phyloP scores from a whole-genome alignment of 2,797 vertebrate species.

The Cirrhinus molitorella region DNA sequence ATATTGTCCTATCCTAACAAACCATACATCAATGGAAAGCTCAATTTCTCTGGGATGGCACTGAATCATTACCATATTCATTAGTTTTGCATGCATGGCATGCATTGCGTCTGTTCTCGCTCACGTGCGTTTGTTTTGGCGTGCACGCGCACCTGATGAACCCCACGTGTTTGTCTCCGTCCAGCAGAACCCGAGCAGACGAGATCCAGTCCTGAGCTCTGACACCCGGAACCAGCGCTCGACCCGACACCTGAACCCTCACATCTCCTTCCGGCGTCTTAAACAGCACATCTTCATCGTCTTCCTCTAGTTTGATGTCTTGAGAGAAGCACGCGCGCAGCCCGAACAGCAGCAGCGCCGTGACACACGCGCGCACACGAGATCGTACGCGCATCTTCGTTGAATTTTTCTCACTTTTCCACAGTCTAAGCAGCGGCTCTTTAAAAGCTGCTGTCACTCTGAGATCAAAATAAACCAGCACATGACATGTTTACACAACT shows the following conservation, averaged over 20 bases:
- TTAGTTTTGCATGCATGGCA: not conserved
- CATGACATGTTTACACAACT: not conserved
- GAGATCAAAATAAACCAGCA: not conserved
- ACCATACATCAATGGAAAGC: too few species aligned
- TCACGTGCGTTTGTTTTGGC: not conserved
- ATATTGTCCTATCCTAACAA: too few species aligned
- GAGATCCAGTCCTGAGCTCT: slow-evolving; percentile 94
- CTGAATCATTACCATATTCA: not conserved
- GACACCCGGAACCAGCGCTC: slow-evolving; percentile 89
- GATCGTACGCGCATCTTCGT: not conserved
- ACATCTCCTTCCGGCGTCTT: not conserved
- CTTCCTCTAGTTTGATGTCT: not conserved
- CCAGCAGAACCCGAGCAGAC: slow-evolving; percentile 86
- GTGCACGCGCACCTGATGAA: slow-evolving; percentile 86
- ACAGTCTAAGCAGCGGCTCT: not conserved
- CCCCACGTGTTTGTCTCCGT: slow-evolving; percentile 91
- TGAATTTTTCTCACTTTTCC: too few species aligned
- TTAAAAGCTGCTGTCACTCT: not conserved
- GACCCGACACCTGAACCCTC: slow-evolving; percentile 70
- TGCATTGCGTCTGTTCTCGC: not conserved
- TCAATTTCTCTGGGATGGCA: too few species aligned
- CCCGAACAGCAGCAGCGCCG: not conserved
- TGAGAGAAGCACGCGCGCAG: not conserved
- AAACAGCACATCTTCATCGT: not conserved
- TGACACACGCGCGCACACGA: not conserved